phyloP scores from a whole-genome alignment of 2,113 vertebrate genomes.

The Balaenoptera acutorostrata region DNA sequence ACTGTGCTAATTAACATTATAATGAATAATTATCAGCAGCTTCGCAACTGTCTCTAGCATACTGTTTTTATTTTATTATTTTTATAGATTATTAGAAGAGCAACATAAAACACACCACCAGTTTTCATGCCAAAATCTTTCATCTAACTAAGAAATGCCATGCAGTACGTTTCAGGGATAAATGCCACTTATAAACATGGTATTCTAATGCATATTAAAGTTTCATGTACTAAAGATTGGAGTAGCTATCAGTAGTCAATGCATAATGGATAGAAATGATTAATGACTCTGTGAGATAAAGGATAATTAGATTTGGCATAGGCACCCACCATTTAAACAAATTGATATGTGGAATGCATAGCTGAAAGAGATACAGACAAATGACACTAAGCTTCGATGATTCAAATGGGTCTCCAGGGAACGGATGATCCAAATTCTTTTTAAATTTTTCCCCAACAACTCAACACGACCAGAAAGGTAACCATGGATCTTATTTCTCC shows the following conservation, averaged over 20 bases:
- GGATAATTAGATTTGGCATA: slow-evolving; percentile 69
- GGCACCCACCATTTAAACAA: slow-evolving; percentile 65
- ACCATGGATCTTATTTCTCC: slow-evolving; percentile 29
- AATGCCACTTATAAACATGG: slow-evolving; percentile 37
- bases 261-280: slow-evolving; percentile 65
- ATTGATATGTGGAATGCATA: slow-evolving; percentile 50
- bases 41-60: neutral
- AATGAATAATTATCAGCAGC: neutral
- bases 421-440: slow-evolving; percentile 47
- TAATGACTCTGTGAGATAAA: slow-evolving; percentile 64
- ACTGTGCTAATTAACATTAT: neutral
- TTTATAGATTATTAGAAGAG: slow-evolving; percentile 26
- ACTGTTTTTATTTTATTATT: slow-evolving; percentile 50
- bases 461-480: slow-evolving; percentile 45
- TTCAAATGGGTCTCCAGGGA: slow-evolving; percentile 48
- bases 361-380: slow-evolving; percentile 63
- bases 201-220: slow-evolving; percentile 46
- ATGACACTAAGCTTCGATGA: slow-evolving; percentile 51
- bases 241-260: slow-evolving; percentile 47
- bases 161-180: slow-evolving; percentile 16
- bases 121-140: slow-evolving; percentile 51
- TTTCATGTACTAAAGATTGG: slow-evolving; percentile 30
- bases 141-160: slow-evolving; percentile 28
- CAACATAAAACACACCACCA: neutral
- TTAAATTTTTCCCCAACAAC: slow-evolving; percentile 2